Percentiles rank a stretch among this genome's conserved stretches.
These are phyloP conservation scores for Pristionchus pacificus DNA, from an alignment of 1,140 invertebrate genomes.

Conservation along the genomic window DNA sequence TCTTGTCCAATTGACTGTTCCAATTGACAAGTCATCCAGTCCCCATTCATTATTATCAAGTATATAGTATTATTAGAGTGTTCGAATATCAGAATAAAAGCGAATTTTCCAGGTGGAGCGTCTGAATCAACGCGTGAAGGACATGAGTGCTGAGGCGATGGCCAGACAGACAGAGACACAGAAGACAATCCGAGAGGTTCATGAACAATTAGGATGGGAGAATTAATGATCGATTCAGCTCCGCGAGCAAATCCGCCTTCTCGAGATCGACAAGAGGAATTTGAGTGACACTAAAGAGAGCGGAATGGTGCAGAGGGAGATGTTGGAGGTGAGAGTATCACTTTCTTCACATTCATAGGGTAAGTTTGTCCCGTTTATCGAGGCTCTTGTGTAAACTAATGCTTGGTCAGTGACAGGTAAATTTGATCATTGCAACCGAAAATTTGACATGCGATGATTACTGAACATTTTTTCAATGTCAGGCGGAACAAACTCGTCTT, in stretches of 20 bases:
- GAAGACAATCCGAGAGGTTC: constrained; percentile 42
- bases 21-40: no score
- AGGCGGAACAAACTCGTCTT: constrained; percentile 45
- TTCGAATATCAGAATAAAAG: no score
- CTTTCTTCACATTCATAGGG: no score
- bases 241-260: constrained; percentile 45
- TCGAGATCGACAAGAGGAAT: constrained; percentile 52
- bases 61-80: no score
- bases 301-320: constrained; percentile 39
- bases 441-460: no score
- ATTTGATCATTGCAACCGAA: no score
- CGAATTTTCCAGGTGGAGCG: constrained; percentile 28
- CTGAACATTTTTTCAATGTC: constrained; percentile 1
- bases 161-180: constrained; percentile 42
- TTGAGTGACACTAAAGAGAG: constrained; percentile 43
- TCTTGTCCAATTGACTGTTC: no score
- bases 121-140: constrained; percentile 44
- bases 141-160: constrained; percentile 37
- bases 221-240: constrained; percentile 31
- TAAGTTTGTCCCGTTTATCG: no score
- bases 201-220: no score
- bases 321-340: not conserved
- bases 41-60: no score
- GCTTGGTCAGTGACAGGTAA: no score
- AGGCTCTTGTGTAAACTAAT: no score